Conservation (phyloP, 2,888 invertebrate genomes). For the Acanthoscelides obtectus region DNA sequence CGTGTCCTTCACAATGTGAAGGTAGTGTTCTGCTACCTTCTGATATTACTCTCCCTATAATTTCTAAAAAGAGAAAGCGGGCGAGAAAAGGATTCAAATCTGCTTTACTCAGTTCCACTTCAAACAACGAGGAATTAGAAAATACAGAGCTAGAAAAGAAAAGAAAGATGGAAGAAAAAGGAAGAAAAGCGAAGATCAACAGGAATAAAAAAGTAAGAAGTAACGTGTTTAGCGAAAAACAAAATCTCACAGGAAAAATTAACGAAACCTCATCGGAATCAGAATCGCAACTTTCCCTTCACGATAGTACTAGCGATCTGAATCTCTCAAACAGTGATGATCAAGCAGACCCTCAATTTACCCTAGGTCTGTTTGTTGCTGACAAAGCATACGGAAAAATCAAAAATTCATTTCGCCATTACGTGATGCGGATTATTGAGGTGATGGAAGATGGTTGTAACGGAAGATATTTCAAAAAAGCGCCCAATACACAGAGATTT, state of each 20-base stretch:
- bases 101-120: conserved; percentile 4
- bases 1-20: too few species aligned
- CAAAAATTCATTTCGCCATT: neutral
- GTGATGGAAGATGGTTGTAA: too few species aligned
- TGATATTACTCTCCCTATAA: neutral
- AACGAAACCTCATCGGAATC: neutral
- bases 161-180: neutral
- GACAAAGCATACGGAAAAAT: too few species aligned
- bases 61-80: conserved; percentile 5
- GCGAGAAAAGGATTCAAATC: conserved; percentile 4
- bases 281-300: conserved; percentile 2
- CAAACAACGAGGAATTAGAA: conserved; percentile 2
- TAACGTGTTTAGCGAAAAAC: too few species aligned
- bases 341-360: neutral
- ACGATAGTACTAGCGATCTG: conserved; percentile 4
- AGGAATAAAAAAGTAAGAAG: too few species aligned
- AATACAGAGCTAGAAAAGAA: neutral
- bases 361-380: too few species aligned
- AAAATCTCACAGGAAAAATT: conserved; percentile 1
- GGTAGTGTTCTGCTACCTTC: too few species aligned
- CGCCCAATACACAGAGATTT: too few species aligned
- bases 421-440: too few species aligned
- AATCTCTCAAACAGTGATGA: conserved; percentile 2
- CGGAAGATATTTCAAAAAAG: too few species aligned
- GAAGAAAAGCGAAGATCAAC: neutral